Percentiles rank a stretch among this genome's conserved stretches.
Conservation (phyloP, 2,888 invertebrate species). For the Ormyrus thymus region DNA sequence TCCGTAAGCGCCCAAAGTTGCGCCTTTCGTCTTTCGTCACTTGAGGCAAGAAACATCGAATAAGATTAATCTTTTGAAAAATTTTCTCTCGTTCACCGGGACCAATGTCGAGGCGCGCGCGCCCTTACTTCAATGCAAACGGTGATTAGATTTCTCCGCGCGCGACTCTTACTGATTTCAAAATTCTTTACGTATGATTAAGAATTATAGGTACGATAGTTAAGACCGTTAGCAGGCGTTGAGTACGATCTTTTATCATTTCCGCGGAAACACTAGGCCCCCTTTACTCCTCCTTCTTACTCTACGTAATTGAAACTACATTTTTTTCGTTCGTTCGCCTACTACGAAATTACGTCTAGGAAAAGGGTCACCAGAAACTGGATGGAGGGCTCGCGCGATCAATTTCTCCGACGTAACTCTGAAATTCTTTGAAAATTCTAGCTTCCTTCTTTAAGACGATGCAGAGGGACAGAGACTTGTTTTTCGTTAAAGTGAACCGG, state of each 20-base stretch:
- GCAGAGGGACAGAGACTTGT: too few species aligned
- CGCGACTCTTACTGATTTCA: conserved; percentile 56
- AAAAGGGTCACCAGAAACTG: conserved; percentile 46
- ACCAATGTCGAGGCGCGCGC: conserved; percentile 40
- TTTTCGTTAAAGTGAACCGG: too few species aligned
- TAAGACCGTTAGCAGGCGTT: conserved; percentile 69
- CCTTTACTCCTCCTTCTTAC: conserved; percentile 35
- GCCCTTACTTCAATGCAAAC: conserved; percentile 50
- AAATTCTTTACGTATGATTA: conserved; percentile 66
- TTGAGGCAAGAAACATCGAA: conserved; percentile 51
- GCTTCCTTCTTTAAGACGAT: too few species aligned
- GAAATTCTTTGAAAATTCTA: too few species aligned
- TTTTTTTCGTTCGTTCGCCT: conserved; percentile 47
- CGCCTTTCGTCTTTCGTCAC: conserved; percentile 20
- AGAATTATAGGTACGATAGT: conserved; percentile 69
- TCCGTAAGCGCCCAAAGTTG: conserved; percentile 21
- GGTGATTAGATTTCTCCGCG: conserved; percentile 38
- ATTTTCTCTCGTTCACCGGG: conserved; percentile 49
- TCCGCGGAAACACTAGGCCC: conserved; percentile 38
- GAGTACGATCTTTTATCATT: conserved; percentile 64
- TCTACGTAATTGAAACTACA: conserved; percentile 44
- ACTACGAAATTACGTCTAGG: conserved; percentile 52
- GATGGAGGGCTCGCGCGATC: conserved; percentile 29
- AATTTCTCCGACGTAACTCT: neutral
- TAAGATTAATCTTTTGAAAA: conserved; percentile 47